Conservation (phyloP, 2,888 invertebrate genomes). For the Baronia brevicornis region DNA sequence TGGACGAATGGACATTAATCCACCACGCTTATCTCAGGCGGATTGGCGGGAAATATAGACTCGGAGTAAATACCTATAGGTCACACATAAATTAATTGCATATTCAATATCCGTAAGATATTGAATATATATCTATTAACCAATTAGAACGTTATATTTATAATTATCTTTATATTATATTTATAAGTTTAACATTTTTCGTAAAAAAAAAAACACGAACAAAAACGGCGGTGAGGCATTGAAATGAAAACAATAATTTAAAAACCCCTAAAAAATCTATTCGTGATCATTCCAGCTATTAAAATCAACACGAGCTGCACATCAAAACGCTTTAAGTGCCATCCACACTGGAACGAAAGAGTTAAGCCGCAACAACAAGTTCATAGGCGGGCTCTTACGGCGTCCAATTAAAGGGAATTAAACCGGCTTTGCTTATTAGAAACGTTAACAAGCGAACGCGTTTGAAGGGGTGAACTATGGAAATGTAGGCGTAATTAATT, state of each 20-base stretch:
- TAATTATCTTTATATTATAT: no score
- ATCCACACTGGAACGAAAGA: constrained; percentile 8
- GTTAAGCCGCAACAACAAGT: constrained; percentile 15
- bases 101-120: no score
- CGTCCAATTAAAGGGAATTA: constrained; percentile 17
- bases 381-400: constrained; percentile 7
- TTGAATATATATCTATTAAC: no score
- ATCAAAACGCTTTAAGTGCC: constrained; percentile 13
- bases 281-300: constrained; percentile 6
- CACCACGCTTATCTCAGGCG: no score
- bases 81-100: no score
- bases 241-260: background rate
- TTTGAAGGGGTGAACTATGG: constrained; percentile 10
- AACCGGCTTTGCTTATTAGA: constrained; percentile 15
- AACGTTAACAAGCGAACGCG: constrained; percentile 15
- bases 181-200: no score
- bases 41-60: no score
- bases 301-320: constrained; percentile 11
- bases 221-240: background rate
- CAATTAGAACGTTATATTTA: no score
- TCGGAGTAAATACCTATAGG: no score
- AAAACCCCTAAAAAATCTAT: background rate
- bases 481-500: constrained; percentile 13
- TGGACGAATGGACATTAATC: no score
- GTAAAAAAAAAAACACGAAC: background rate